Base-by-base conservation (phyloP, 2,888 invertebrate genomes). In the Eurytoma adleriae region DNA sequence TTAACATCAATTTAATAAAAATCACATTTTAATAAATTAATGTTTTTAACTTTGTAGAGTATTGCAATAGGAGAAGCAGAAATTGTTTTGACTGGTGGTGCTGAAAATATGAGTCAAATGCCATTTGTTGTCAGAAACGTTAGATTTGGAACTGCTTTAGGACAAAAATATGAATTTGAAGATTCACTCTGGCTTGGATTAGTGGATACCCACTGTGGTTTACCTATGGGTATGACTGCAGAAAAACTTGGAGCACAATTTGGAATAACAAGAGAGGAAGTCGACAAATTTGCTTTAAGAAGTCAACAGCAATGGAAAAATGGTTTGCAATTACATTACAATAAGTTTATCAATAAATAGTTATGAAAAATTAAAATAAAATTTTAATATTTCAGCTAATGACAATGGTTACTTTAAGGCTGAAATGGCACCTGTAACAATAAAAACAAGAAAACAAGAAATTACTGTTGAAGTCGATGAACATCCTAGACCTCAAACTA, bases 221-320 rank as follows among this genome's bases (percentile, higher is more conserved):
- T 97, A 54, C 97, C 99, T 0, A 99, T 99, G 99, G 99, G 97
- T 2, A 91, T 98, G 88, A 99, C 99, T 0, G 98, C 98, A 0
- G 98, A 98, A 92, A 98, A 98, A 90, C 92, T 98, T 67, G 98
- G 97, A 0, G 96, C 94, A 78, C 94, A 98, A 90, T 97, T 94
- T 88, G 94, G 95, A 69, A 92, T 98, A 69, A 94, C 95, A 1
- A 93, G 96, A 80, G 95, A 96, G 83, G 96, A 97, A 85, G 96
- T 96, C 70, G 99, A 99, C 88, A 92, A 94, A 83, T 99, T 95
- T 91, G 95, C 98, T 0, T 89, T 97, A 3, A 92, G 93, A 82
- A 98, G 98, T 0, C 99, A 99, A 88, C 93, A 94, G 84, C 92
- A 93, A 81, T 99, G 98, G 98, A 96, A 96, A 91, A 93, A 93